Percentiles rank a stretch among this genome's conserved stretches.
phyloP scores from a whole-genome alignment of 2,797 vertebrate species.

The Nyctalus aviator region DNA sequence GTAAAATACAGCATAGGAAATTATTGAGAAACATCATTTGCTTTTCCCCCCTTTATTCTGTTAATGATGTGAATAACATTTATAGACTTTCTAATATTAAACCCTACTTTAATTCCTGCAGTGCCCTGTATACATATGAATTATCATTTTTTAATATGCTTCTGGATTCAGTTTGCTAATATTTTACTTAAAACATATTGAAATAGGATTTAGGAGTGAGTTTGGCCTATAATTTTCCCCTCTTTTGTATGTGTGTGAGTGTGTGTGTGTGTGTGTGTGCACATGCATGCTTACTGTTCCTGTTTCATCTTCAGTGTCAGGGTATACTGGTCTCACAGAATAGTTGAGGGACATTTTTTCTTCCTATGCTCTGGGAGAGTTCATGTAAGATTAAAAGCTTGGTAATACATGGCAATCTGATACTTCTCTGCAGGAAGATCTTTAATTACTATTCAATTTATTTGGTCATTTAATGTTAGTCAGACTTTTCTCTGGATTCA shows the following conservation, averaged over 20 bases:
- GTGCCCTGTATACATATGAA: background rate
- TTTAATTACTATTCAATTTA: background rate
- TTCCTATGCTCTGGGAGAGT: background rate
- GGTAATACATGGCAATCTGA: background rate
- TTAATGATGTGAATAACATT: background rate
- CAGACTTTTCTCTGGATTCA: background rate
- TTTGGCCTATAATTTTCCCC: background rate
- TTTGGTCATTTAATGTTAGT: background rate
- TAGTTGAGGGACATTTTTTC: background rate
- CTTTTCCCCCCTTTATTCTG: background rate
- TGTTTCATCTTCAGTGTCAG: background rate
- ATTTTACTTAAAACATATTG: conserved; percentile 25
- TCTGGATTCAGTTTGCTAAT: background rate
- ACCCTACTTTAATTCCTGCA: background rate
- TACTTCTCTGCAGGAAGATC: background rate
- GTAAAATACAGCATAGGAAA: background rate
- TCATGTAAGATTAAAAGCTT: background rate
- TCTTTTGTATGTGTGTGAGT: background rate
- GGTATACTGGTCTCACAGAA: background rate
- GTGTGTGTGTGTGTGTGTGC: too few species aligned
- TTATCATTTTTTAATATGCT: background rate
- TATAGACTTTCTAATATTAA: background rate
- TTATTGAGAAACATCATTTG: background rate
- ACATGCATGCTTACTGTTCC: too few species aligned
- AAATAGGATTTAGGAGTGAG: background rate